Conservation (phyloP, 2,797 vertebrate genomes). For the Acipenser transmontanus region DNA sequence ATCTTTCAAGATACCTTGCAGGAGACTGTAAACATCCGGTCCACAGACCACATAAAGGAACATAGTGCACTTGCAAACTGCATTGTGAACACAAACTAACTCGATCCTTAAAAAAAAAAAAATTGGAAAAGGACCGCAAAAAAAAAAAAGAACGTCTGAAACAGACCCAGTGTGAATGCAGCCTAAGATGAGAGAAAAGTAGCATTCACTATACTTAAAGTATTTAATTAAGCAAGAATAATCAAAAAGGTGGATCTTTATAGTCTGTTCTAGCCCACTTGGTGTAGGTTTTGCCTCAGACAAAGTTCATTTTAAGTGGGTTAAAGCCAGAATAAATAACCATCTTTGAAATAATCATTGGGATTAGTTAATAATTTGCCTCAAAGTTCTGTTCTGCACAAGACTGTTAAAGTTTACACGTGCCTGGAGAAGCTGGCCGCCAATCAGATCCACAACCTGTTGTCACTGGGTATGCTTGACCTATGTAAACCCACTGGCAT, state of each 20-base stretch:
- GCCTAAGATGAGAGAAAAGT: conserved; percentile 60
- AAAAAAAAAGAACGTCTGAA: conserved; percentile 32
- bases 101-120: conserved; percentile 5
- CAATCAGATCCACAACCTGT: conserved; percentile 26
- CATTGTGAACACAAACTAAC: conserved; percentile 21
- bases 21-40: too few relatives aligned
- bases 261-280: conserved; percentile 61
- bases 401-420: conserved; percentile 71
- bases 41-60: too few relatives aligned
- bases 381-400: conserved; percentile 60
- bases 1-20: too few relatives aligned
- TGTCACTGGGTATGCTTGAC: conserved; percentile 14
- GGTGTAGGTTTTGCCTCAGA: conserved; percentile 65
- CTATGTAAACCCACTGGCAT: background rate
- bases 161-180: conserved; percentile 28
- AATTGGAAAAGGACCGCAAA: conserved; percentile 12
- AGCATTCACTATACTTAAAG: conserved; percentile 40
- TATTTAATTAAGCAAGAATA: conserved; percentile 69
- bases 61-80: too few relatives aligned
- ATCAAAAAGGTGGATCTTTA: conserved; percentile 47
- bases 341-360: conserved; percentile 75
- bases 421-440: conserved; percentile 56
- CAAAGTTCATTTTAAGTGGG: conserved; percentile 70
- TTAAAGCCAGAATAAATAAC: conserved; percentile 79
- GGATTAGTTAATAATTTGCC: conserved; percentile 73